phyloP scores from a whole-genome alignment of 2,113 vertebrate species.

The Toxotes chatareus region DNA sequence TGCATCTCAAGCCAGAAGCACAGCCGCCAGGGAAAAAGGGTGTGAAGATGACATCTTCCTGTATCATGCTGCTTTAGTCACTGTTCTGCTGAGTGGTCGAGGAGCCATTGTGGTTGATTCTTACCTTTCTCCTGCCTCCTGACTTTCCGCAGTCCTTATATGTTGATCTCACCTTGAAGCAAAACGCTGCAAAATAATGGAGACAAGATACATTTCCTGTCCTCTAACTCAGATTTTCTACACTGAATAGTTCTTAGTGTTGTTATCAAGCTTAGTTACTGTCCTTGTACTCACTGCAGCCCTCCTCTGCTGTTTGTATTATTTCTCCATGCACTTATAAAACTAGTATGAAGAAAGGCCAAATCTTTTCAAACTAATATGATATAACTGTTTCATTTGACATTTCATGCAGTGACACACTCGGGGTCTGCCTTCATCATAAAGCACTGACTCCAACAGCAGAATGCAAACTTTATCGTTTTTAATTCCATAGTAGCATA shows the following conservation, averaged over 20 bases:
- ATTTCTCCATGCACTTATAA: no score
- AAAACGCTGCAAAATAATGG: constrained; percentile 30
- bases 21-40: constrained; percentile 2
- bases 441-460: constrained; percentile 38
- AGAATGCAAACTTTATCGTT: constrained; percentile 78
- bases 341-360: no score
- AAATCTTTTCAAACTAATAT: no score
- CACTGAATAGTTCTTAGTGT: background rate
- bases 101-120: constrained; percentile 8
- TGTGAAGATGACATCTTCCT: constrained; percentile 27
- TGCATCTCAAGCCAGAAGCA: constrained; percentile 14
- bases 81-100: background rate
- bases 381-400: background rate
- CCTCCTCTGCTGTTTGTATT: no score
- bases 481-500: constrained; percentile 89
- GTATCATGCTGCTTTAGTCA: constrained; percentile 20
- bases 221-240: background rate
- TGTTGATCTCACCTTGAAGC: constrained; percentile 18
- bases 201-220: background rate
- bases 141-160: background rate
- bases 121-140: background rate
- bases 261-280: no score
- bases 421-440: background rate
- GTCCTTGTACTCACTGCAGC: no score
- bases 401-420: background rate